Evolutionary conservation across 92 coral and sea anemone genomes (phyloP).

Genomic region (Phenganax stokvisi): DNA sequence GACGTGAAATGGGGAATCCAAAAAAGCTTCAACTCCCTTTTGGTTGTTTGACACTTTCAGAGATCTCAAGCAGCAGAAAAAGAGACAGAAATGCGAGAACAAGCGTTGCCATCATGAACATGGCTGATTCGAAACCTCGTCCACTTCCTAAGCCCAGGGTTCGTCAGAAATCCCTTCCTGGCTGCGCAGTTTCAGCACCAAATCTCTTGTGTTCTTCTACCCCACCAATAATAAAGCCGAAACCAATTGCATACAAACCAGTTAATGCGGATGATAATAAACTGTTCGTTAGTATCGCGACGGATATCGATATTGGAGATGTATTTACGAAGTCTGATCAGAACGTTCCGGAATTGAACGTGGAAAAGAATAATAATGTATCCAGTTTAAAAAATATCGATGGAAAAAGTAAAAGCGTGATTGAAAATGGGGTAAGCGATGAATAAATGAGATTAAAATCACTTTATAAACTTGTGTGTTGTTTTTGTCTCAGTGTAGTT

Average conservation of each 20-base stretch:
- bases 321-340: neutral
- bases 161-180: neutral
- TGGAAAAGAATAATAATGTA: constrained; percentile 19
- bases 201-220: neutral
- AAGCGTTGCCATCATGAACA: constrained; percentile 15
- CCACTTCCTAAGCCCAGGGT: constrained; percentile 17
- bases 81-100: neutral
- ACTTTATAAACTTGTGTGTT: too few species aligned
- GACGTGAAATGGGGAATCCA: too few species aligned
- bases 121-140: constrained; percentile 30
- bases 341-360: neutral
- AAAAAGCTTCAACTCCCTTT: too few species aligned
- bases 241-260: constrained; percentile 27
- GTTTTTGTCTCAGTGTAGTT: too few species aligned
- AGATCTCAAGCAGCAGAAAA: constrained; percentile 9
- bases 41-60: neutral
- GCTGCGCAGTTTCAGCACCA: neutral
- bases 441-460: neutral
- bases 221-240: constrained; percentile 15
- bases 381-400: constrained; percentile 13
- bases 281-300: neutral
- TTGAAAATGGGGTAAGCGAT: neutral
- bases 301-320: constrained; percentile 16
- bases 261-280: neutral
- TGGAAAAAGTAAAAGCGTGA: neutral